Evolutionary conservation across 2,113 vertebrate species (phyloP), one percentile per base, ranked within the genome.

Genomic region (Siphamia tubifer): DNA sequence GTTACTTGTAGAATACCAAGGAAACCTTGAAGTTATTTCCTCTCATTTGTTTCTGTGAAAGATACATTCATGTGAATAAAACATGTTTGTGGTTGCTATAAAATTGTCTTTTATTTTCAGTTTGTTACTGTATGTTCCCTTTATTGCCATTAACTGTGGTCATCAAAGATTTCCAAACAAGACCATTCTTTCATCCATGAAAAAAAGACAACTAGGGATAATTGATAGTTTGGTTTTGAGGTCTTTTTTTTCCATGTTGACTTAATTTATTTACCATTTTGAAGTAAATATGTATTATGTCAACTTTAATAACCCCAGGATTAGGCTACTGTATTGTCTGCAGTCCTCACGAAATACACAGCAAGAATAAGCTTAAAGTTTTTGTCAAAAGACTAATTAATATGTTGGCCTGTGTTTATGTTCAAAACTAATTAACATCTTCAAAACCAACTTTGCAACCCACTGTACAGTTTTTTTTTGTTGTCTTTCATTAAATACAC

Each of bases 31-130:
- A 68, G 67, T 72, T 82, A 79, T 81, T 61, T 68, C 44, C 57
- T 49, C 39, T 19, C 43, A 45, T 81, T 57, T 69, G 70, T 81
- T 70, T 82, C 55, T 83, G 76, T 81, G 61, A 83, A 83, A 56
- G 78, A 85, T 77, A 49, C 68, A 80, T 82, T 89, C 79, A 69
- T 80, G 69, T 81, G 68, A 92, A 88, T 92, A 90, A 92, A 90
- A 86, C 68, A 82, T 76, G 70, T 82, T 57, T 79, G 79, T 88
- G 74, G 71, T 84, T 70, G 68, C 73, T 67, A 77, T 61, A 42
- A 74, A 83, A 64, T 34, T 32, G 67, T 63, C 58, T 36, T 79
- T 86, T 68, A 51, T 61, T 86, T 70, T 65, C 19, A 6, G 0
- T 66, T 62, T 69, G 4, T 53, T 54, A 51, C 1, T 34, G 10